These are phyloP conservation scores for Myotis brandtii DNA, from an alignment of 2,113 vertebrate species.

Conservation along the genomic window DNA sequence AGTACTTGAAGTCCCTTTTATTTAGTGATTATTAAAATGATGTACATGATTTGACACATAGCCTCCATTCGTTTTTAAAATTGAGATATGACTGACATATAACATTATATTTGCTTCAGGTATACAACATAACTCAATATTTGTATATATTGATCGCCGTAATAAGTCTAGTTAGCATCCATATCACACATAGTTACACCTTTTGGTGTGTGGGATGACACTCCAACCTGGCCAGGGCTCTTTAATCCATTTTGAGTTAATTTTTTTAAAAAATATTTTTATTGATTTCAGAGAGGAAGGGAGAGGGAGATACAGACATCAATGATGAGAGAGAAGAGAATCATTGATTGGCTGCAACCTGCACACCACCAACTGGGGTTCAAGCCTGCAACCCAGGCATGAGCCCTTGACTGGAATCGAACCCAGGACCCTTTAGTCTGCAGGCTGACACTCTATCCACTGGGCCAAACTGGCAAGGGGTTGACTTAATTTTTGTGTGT, in stretches of 20 bases:
- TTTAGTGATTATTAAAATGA: constrained; percentile 31
- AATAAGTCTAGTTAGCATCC: neutral
- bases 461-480: too few species aligned
- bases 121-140: neutral
- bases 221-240: too few species aligned
- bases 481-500: neutral
- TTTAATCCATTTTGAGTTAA: neutral
- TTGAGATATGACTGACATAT: neutral
- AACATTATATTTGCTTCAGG: neutral
- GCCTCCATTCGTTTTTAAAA: neutral
- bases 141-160: neutral
- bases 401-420: too few species aligned
- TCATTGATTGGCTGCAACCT: too few species aligned
- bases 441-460: too few species aligned
- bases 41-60: neutral
- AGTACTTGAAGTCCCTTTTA: neutral
- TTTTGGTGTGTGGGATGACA: too few species aligned
- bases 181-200: neutral
- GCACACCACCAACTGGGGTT: too few species aligned
- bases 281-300: too few species aligned
- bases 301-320: too few species aligned
- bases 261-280: neutral
- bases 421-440: neutral
- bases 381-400: too few species aligned
- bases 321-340: too few species aligned